Base-by-base conservation (phyloP, 2,797 vertebrate genomes). In the Thaleichthys pacificus region DNA sequence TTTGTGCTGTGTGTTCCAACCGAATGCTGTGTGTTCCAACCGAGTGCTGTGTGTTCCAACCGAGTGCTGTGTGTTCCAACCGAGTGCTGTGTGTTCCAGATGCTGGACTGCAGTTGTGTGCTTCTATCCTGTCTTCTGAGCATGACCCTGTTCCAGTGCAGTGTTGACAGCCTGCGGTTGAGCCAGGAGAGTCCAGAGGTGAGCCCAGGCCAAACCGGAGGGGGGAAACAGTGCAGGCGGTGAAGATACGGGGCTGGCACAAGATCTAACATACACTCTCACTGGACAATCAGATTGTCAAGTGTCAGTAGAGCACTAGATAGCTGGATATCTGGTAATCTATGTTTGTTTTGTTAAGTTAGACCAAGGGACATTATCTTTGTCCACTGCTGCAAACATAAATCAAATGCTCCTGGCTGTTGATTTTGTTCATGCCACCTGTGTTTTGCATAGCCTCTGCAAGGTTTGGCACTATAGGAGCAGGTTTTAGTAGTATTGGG, bases 31-130 rank as follows among this genome's bases (percentile, higher is more conserved):
- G 21, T 70, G 61, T 56, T 69, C 28, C 38, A 42, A 42, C 38
- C 62, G 32, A 22, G 61, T 22, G 32, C 26, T 32, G 57, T 24
- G 14, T 22, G 9, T 58, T 58, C 19, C 56, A 58, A 56, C n/a
- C 21, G 38, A 42, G 17, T 56, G 17, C n/a, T 17, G 54, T 56
- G 54, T 56, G n/a, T 11, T 42, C 38, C 38, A 42, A 42, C 38
- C 12, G 38, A 42, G 2, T 42, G 42, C 9, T 75, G 21, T 87
- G 12, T 84, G 26, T 92, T 87, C n/a, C 85, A 98, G 96, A 97
- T 97, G 96, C 81, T 92, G 89, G 79, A 87, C 70, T 85, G 91
- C 76, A 86, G 89, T 78, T 70, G 86, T 67, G 63, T 86, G 26
- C 81, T 89, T 64, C 56, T 91, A 49, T 89, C 87, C 73, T 78